phyloP scores from a whole-genome alignment of 1,140 invertebrate species.

The Drosophila chauvacae region DNA sequence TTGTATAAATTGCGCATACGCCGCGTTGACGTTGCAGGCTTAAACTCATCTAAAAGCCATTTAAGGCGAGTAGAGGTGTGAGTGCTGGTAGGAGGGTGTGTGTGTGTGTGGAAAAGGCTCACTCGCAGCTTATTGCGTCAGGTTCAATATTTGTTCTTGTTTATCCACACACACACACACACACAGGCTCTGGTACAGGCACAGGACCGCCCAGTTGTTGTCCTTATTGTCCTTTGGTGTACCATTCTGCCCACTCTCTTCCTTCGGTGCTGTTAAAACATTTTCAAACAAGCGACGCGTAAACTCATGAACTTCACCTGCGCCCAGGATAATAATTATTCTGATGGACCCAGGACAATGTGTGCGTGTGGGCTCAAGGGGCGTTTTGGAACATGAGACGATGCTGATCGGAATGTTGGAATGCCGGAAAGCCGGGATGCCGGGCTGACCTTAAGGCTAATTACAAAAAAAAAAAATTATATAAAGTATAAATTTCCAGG shows the following conservation, averaged over 20 bases:
- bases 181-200: slow-evolving; percentile 5
- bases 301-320: slow-evolving; percentile 62
- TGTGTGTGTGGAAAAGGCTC: slow-evolving; percentile 7
- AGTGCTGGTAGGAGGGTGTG: slow-evolving; percentile 29
- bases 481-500: slow-evolving; percentile 20
- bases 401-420: slow-evolving; percentile 33
- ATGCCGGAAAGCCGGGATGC: slow-evolving; percentile 1
- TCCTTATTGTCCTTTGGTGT: slow-evolving; percentile 63
- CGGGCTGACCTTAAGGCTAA: slow-evolving; percentile 43
- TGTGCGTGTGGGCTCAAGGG: slow-evolving; percentile 10
- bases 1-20: slow-evolving; percentile 70
- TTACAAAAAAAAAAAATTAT: slow-evolving; percentile 20
- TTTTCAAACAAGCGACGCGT: slow-evolving; percentile 68
- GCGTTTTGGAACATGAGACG: slow-evolving; percentile 40
- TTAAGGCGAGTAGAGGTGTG: slow-evolving; percentile 60
- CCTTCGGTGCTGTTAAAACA: slow-evolving; percentile 52
- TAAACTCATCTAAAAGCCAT: slow-evolving; percentile 61
- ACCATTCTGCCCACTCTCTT: slow-evolving; percentile 6
- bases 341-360: slow-evolving; percentile 42
- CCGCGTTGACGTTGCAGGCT: slow-evolving; percentile 27
- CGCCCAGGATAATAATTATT: slow-evolving; percentile 62
- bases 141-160: slow-evolving; percentile 76
- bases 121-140: slow-evolving; percentile 67
- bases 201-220: slow-evolving; percentile 38
- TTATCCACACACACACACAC: slow-evolving; percentile 23